Evolutionary conservation across 2,888 invertebrate genomes (phyloP).

Genomic region (Odontocolon sp.): DNA sequence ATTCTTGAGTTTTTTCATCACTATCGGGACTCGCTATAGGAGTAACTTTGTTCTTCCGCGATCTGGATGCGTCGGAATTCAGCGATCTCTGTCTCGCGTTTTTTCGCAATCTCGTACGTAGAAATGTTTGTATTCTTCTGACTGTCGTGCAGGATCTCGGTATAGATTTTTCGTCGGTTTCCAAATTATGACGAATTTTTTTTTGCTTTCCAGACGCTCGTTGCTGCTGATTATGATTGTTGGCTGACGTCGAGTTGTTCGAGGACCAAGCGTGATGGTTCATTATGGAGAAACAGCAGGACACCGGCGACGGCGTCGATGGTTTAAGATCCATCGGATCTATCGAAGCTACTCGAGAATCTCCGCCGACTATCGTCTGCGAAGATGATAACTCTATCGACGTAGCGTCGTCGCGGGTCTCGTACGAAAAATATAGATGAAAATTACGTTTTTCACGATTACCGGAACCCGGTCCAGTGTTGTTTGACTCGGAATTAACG

Average conservation of each 20-base stretch:
- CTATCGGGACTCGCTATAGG: slow-evolving; percentile 63
- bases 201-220: slow-evolving; percentile 39
- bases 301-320: slow-evolving; percentile 77
- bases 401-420: slow-evolving; percentile 72
- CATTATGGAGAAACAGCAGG: slow-evolving; percentile 77
- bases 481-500: slow-evolving; percentile 7
- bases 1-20: slow-evolving; percentile 41
- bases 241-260: slow-evolving; percentile 35
- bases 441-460: slow-evolving; percentile 70
- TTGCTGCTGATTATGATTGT: slow-evolving; percentile 43
- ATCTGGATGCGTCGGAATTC: slow-evolving; percentile 61
- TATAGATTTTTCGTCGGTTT: slow-evolving; percentile 47
- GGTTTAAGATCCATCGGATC: slow-evolving; percentile 70
- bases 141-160: slow-evolving; percentile 72
- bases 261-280: slow-evolving; percentile 61
- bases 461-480: background rate
- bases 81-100: slow-evolving; percentile 68
- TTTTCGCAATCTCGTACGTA: slow-evolving; percentile 72
- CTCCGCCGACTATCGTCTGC: slow-evolving; percentile 56
- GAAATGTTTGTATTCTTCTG: slow-evolving; percentile 74
- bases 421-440: slow-evolving; percentile 76
- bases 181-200: slow-evolving; percentile 45
- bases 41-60: slow-evolving; percentile 70
- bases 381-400: slow-evolving; percentile 75
- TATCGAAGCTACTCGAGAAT: slow-evolving; percentile 32